Evolutionary conservation across 2,888 invertebrate genomes (phyloP).

Genomic region (Flexamia atlantica): DNA sequence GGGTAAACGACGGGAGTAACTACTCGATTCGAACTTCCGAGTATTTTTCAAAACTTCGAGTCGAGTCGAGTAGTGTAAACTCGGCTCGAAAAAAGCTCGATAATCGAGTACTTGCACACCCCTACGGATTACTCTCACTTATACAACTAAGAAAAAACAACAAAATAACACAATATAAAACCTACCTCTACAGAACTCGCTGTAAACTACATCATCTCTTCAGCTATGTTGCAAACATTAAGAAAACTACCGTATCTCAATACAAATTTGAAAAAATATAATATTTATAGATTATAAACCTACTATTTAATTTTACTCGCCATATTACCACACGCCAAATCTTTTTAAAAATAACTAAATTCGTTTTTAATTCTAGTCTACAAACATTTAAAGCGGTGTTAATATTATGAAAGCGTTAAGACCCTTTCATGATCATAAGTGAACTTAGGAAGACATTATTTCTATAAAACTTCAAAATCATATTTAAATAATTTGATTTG

Average conservation of each 20-base stretch:
- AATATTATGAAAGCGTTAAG: background rate
- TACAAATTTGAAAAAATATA: slow-evolving; percentile 58
- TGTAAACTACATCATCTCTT: slow-evolving; percentile 13
- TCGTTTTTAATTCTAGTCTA: background rate
- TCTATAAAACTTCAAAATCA: too few species aligned
- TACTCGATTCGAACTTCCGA: too few species aligned
- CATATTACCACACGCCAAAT: background rate
- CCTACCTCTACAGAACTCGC: background rate
- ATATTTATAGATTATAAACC: slow-evolving; percentile 31
- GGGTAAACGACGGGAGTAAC: too few species aligned
- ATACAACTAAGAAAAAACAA: slow-evolving; percentile 7
- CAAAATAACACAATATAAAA: slow-evolving; percentile 14
- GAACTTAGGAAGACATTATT: background rate
- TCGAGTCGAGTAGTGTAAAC: too few species aligned
- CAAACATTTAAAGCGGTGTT: background rate
- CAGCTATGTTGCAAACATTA: slow-evolving; percentile 40
- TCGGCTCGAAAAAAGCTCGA: too few species aligned
- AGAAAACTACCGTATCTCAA: slow-evolving; percentile 53
- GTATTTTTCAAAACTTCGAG: too few species aligned
- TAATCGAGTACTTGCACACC: background rate
- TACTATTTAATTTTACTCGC: slow-evolving; percentile 19
- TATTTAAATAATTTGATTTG: too few species aligned
- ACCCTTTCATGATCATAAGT: background rate
- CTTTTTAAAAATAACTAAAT: background rate
- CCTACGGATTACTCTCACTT: background rate